phyloP scores from a whole-genome alignment of 1,140 invertebrate genomes.

The Rhizoglyphus robini region DNA sequence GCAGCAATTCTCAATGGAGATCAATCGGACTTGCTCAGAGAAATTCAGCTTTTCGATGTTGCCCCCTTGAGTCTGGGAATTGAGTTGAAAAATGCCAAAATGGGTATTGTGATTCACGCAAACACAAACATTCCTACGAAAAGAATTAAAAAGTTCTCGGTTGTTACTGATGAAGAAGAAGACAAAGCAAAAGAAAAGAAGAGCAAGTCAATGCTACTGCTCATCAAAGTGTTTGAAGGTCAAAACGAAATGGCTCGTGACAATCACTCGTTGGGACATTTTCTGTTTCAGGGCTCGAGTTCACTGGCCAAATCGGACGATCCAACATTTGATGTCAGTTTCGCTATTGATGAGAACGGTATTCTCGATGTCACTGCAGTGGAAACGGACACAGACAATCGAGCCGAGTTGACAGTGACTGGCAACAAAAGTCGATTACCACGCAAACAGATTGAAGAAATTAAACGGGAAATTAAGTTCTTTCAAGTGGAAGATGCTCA shows the following conservation, averaged over 20 bases:
- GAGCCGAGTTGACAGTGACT: background rate
- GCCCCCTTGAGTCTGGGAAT: constrained; percentile 47
- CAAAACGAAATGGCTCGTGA: constrained; percentile 46
- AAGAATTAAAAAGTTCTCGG: constrained; percentile 77
- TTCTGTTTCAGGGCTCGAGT: constrained; percentile 41
- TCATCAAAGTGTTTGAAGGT: constrained; percentile 54
- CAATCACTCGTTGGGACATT: constrained; percentile 44
- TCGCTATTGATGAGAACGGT: constrained; percentile 43
- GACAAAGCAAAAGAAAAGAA: no score
- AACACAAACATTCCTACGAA: constrained; percentile 44
- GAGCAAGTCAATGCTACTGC: constrained; percentile 84
- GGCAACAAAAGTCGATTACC: background rate
- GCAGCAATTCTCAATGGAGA: no score
- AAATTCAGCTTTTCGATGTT: constrained; percentile 41
- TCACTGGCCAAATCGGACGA: constrained; percentile 42
- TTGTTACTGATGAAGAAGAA: no score
- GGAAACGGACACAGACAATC: background rate
- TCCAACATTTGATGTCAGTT: constrained; percentile 44
- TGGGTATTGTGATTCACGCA: constrained; percentile 40
- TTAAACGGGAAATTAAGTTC: background rate
- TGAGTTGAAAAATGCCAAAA: constrained; percentile 45
- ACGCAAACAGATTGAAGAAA: background rate
- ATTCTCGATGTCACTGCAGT: constrained; percentile 36
- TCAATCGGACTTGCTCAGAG: constrained; percentile 30
- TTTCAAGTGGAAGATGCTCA: background rate